Evolutionary conservation across 2,797 vertebrate genomes (phyloP).

Genomic region (Streptopelia turtur): DNA sequence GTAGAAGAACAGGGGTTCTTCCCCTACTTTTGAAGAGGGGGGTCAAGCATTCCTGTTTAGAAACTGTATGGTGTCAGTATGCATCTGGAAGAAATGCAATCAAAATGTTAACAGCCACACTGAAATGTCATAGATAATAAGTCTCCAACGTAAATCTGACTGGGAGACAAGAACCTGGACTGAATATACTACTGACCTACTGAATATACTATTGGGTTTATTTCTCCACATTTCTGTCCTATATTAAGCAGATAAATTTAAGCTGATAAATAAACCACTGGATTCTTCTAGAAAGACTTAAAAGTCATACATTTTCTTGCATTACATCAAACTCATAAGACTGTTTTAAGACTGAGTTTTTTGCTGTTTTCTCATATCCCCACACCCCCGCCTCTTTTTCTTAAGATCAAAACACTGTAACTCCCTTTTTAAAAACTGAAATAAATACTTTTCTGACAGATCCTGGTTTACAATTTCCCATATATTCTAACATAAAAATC

Average conservation of each 20-base stretch:
- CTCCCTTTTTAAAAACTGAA: not conserved
- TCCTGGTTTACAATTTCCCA: not conserved
- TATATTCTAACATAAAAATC: not conserved
- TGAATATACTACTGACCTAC: not conserved
- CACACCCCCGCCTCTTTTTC: fast-evolving
- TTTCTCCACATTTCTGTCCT: not conserved
- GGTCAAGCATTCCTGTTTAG: not conserved
- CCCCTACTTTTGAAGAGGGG: not conserved
- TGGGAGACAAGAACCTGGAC: not conserved
- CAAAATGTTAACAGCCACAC: not conserved
- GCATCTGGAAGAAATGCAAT: not conserved
- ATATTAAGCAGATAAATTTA: not conserved
- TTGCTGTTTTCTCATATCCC: not conserved
- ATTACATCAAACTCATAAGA: not conserved
- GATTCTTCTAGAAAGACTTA: not conserved
- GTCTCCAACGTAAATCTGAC: not conserved
- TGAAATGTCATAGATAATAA: not conserved
- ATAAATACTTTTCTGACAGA: not conserved
- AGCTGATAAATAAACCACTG: not conserved
- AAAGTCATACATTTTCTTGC: not conserved
- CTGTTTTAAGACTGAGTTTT: not conserved
- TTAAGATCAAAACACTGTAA: not conserved
- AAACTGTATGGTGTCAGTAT: not conserved
- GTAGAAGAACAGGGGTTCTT: not conserved
- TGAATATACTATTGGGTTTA: not conserved